phyloP scores from a whole-genome alignment of 2,888 invertebrate genomes.

The Apodemia duryi region DNA sequence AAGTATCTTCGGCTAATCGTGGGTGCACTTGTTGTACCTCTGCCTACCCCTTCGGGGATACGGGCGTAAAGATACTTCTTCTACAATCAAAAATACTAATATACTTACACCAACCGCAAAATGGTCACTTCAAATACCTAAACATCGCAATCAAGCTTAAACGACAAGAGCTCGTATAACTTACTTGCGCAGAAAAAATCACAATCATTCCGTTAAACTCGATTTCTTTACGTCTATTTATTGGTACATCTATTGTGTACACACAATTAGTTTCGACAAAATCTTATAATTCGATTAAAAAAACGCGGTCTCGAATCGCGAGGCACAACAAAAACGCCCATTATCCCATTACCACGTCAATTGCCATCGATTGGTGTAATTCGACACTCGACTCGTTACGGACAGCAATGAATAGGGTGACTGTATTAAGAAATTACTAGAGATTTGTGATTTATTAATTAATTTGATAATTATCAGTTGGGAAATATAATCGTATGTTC shows the following conservation, averaged over 20 bases:
- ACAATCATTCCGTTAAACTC: constrained; percentile 20
- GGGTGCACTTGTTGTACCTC: too few species aligned
- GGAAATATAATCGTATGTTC: neutral
- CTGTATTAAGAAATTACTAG: neutral
- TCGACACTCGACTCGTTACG: constrained; percentile 36
- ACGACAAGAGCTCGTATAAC: constrained; percentile 5
- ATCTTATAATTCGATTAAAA: constrained; percentile 38
- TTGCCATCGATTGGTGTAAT: constrained; percentile 57
- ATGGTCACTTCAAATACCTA: neutral
- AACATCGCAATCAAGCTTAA: constrained; percentile 4
- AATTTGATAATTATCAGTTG: neutral
- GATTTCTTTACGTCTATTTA: constrained; percentile 22
- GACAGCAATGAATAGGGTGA: constrained; percentile 20
- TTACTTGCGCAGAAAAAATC: neutral
- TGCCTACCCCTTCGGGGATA: too few species aligned
- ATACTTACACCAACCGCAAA: too few species aligned
- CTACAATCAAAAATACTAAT: too few species aligned
- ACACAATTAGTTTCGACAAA: constrained; percentile 33
- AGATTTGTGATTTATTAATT: neutral
- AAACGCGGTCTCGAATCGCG: constrained; percentile 32
- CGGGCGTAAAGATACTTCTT: too few species aligned
- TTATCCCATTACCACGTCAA: constrained; percentile 46
- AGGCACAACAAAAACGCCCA: constrained; percentile 37
- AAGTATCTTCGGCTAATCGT: too few species aligned
- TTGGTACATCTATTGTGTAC: constrained; percentile 22